Conservation (phyloP, 2,113 vertebrate species). For the Sorex fumeus region DNA sequence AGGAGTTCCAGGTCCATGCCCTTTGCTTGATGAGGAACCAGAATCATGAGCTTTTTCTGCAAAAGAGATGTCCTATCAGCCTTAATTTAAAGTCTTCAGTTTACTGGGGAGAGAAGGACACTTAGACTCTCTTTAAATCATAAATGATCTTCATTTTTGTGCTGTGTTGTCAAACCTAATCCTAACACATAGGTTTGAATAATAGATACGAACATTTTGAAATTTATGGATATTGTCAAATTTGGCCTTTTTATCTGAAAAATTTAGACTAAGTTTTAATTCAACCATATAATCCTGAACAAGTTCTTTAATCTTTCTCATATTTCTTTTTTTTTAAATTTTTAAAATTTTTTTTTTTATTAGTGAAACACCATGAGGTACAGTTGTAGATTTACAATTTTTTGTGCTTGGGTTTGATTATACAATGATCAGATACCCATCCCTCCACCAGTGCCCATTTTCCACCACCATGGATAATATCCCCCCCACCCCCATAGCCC, state of each 20-base stretch:
- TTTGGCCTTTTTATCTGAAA: background rate
- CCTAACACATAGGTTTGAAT: background rate
- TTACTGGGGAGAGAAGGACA: slow-evolving; percentile 36
- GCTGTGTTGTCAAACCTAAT: background rate
- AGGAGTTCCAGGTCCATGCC: background rate
- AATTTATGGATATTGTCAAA: slow-evolving; percentile 36
- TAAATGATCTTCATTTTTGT: background rate
- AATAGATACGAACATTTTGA: slow-evolving; percentile 20
- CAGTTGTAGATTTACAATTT: too few relatives aligned
- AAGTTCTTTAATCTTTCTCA: background rate
- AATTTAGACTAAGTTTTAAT: slow-evolving; percentile 15
- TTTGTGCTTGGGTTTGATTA: too few relatives aligned
- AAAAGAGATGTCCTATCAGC: background rate
- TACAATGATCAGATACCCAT: too few relatives aligned
- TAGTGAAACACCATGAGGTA: too few relatives aligned
- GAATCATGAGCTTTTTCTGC: background rate
- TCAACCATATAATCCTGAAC: background rate
- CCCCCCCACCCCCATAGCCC: too few relatives aligned
- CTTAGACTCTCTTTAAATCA: too few relatives aligned
- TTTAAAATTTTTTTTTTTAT: too few relatives aligned
- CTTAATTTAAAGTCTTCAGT: background rate
- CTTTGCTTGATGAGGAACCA: background rate
- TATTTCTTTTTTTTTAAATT: too few relatives aligned
- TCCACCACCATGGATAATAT: too few relatives aligned
- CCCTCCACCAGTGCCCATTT: too few relatives aligned